Base-by-base conservation (phyloP, 2,888 invertebrate species). In the Epirrhoe tristata region DNA sequence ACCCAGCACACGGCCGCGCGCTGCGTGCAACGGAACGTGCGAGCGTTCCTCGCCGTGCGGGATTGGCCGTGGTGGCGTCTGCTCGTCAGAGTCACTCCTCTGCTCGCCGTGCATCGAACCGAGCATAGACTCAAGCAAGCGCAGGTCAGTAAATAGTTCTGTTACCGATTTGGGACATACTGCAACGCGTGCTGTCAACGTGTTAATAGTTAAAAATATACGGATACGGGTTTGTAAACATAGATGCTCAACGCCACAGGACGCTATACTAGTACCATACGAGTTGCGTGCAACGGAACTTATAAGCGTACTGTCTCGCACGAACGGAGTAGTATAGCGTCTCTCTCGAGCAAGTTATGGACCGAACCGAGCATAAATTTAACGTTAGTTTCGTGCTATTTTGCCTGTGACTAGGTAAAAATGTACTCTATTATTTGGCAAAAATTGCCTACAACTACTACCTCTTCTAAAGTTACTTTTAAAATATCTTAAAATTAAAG, bases 51-150 rank as follows among this genome's bases (percentile, higher is more conserved):
- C 89, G 95, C 97, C 68, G 98, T 99, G 14, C 95, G 98, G 51
- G 98, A 98, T 89, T 99, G 99, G 99, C 97, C 98, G 8, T 99
- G 99, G 99, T 99, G 99, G 99, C 94, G 98, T 72, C 94, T 99
- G 72, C 95, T 98, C 87, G 97, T 98, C 67, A 96, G 98, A 77
- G 98, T 99, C 57, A 96, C 97, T 60, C 99, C 99, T 31, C 94
- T 99, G 74, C 94, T 99, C 68, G 98, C 98, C 82, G 98, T 99
- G 7, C 98, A 98, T 87, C 95, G 98, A 70, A 98, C 98, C 24
- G 98, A 99, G 86, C 98, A 98, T 87, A 96, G 98, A 84, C 95
- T 99, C 68, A 96, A 96, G 77, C 95, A 96, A 67, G 97, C 97
- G 83, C 97, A 97, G 95, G 98, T 98, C 70, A 68, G 82, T 76